Evolutionary conservation across 2,797 vertebrate genomes (phyloP), one percentile per base, ranked within the genome.

Genomic region (Leuciscus waleckii): DNA sequence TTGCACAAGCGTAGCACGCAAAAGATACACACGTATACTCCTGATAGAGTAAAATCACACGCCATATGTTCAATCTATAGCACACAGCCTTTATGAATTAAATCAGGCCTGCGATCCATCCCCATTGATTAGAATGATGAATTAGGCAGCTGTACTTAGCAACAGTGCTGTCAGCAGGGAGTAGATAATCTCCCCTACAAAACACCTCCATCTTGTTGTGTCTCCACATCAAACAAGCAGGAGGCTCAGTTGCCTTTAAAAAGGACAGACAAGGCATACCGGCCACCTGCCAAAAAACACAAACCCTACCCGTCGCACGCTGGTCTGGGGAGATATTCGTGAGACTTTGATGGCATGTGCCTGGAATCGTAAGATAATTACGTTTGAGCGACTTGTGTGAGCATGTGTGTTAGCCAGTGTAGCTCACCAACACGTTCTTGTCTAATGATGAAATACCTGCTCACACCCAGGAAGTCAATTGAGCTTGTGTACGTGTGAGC

Each of bases 331-430:
- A 93, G 92, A 94, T 92, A 92, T 91, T 91, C 80, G 81, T 84
- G 77, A 91, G 84, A 89, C 91, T 92, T 89, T 89, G 87, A 89
- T 91, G 89, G 88, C 86, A 90, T 90, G 87, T 90, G 91, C 90
- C 92, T 94, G 93, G 91, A 90, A 90, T 91, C 87, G 67, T 83
- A 87, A 92, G 91, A 93, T 93, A 93, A 93, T 92, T 91, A 83
- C 91, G 79, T 90, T 83, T 69, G 80, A 87, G 70, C 56, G 85
- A 68, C 80, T 76, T 76, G n/a, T 76, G 71, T 81, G 79, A 69
- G 85, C 71, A 19, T 29, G 51, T 26, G 86, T 82, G 73, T 43
- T n/a, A 39, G 75, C 11, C 21, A 49, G 68, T 68, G 79, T 65
- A 70, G 26, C 54, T 82, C 61, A 41, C 51, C 23, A 26, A 51